A percentile compares a stretch with the other conserved stretches of the same genome.
Conservation (phyloP, 2,888 invertebrate genomes). For the Augochlorella aurata region DNA sequence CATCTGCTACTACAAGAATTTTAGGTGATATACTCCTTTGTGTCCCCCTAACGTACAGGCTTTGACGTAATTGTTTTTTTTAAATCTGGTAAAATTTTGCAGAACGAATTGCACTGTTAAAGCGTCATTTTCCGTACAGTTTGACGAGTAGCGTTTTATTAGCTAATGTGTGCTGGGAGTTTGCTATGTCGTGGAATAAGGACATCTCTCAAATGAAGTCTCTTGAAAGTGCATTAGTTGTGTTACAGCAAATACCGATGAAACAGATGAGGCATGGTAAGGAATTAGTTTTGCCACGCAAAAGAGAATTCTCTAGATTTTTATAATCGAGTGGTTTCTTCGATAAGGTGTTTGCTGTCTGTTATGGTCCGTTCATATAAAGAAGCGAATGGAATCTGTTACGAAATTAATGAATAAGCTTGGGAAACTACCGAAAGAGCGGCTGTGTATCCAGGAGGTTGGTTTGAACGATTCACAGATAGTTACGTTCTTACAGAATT, state of each 20-base stretch:
- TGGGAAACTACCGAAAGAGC: slow-evolving; percentile 93
- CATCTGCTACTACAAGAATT: slow-evolving; percentile 68
- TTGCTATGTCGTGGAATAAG: slow-evolving; percentile 93
- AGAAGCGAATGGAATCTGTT: slow-evolving; percentile 89
- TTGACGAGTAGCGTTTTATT: slow-evolving; percentile 90
- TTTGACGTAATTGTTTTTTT: background rate
- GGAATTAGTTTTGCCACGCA: background rate
- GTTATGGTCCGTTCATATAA: slow-evolving; percentile 95
- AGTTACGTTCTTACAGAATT: slow-evolving; percentile 79
- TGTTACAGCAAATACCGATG: slow-evolving; percentile 87
- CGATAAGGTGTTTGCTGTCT: slow-evolving; percentile 89
- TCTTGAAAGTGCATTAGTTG: slow-evolving; percentile 88
- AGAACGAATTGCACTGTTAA: slow-evolving; percentile 83
- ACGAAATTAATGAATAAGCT: slow-evolving; percentile 91
- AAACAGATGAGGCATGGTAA: slow-evolving; percentile 86
- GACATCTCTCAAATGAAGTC: slow-evolving; percentile 86
- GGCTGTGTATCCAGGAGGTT: slow-evolving; percentile 90
- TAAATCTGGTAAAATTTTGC: slow-evolving; percentile 38
- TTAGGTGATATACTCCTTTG: slow-evolving; percentile 65
- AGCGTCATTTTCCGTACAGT: slow-evolving; percentile 93
- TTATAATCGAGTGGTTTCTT: background rate
- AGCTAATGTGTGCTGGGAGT: slow-evolving; percentile 96
- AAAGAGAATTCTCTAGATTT: background rate
- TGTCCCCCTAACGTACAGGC: background rate
- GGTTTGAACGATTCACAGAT: slow-evolving; percentile 87